Base-by-base conservation (phyloP, 2,113 vertebrate species). In the Alectura lathami region DNA sequence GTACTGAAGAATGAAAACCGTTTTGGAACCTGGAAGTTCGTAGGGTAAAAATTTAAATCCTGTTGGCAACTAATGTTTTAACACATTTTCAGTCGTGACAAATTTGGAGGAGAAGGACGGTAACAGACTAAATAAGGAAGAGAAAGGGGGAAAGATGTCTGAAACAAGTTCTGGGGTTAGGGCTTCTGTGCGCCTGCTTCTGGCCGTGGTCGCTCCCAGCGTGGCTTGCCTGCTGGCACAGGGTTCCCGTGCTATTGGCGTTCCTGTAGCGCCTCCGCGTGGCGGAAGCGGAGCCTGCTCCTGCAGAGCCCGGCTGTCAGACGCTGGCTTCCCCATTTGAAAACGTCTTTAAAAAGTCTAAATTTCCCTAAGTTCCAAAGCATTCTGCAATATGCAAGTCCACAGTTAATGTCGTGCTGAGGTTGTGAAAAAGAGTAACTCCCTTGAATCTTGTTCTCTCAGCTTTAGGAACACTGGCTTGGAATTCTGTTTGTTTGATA, bases 241-340 rank as follows among this genome's bases (percentile, higher is more conserved):
- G 1, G 13, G 50, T 76, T 16, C 4, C 16, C 56, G 9, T 15
- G 66, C 50, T 64, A 73, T 27, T 34, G 6, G 14, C 2, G 42
- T 67, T 87, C 13, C 94, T 67, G 67, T 11, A 32, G 81, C 45
- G 93, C 91, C 96, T 83, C 88, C 96, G 78, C 5, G 84, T 95
- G 96, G 96, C 3, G 0, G 34, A 17, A n/a, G 34, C 51, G 26
- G 36, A 64, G 40, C 42, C 66, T 45, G 3, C 8, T 16, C 50
- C 24, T 11, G 23, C 38, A 82, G 40, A 93, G 29, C 27, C 22
- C 23, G 36, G 1, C 17, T 15, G 10, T 36, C 23, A 9, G 59
- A 29, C 21, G 9, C 26, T 3, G 5, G 43, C 20, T 21, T 62
- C 48, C 63, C 15, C 59, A 22, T 29, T 17, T 9, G 38, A n/a